phyloP scores from a whole-genome alignment of 1,140 invertebrate species.

The Laupala kohalensis region DNA sequence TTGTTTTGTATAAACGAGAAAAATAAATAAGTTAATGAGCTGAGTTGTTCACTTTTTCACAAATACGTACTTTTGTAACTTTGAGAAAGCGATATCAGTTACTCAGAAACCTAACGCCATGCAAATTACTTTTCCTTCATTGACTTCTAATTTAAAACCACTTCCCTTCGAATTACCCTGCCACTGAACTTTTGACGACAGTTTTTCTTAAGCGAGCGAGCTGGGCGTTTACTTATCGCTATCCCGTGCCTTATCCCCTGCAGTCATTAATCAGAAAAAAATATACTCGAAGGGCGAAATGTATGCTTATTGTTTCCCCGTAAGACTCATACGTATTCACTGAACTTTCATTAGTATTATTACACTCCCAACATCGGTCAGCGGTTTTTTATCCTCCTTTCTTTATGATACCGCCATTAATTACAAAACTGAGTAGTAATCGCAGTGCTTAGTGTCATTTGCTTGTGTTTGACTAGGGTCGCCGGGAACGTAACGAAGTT shows the following conservation, averaged over 20 bases:
- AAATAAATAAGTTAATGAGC: not conserved
- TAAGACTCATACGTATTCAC: not conserved
- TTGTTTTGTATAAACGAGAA: not conserved
- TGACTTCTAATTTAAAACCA: not conserved
- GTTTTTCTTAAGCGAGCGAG: not conserved
- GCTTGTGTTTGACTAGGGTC: not conserved
- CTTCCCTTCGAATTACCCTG: not conserved
- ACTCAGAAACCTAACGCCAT: not conserved
- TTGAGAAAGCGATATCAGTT: not conserved
- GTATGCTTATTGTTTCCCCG: not conserved
- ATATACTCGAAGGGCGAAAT: not conserved
- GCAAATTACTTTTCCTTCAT: not conserved
- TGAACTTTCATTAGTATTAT: not conserved
- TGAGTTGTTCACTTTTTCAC: not conserved
- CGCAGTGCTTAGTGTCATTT: not conserved
- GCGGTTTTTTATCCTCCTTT: not conserved
- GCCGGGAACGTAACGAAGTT: no score
- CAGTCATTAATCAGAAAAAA: not conserved
- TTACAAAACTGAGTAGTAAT: not conserved
- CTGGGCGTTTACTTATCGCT: not conserved
- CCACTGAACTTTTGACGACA: not conserved
- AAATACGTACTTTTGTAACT: not conserved
- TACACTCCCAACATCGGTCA: not conserved
- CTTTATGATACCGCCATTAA: not conserved
- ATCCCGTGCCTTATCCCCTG: not conserved